Evolutionary conservation across 1,140 invertebrate species (phyloP), one percentile per base, ranked within the genome.

Genomic region (Coenobita brevimanus): DNA sequence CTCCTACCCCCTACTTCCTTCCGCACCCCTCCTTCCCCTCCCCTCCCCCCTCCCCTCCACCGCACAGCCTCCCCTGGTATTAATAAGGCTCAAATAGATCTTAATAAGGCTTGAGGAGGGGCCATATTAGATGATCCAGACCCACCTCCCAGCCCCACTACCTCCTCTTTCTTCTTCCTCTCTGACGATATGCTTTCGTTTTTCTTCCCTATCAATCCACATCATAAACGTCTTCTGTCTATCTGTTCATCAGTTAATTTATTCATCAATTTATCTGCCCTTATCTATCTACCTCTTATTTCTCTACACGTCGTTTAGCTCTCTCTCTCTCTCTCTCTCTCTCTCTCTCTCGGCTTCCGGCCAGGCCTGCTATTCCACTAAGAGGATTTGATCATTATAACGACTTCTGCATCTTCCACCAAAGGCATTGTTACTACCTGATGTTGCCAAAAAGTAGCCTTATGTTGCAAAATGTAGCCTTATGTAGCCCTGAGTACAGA

Each of bases 41-140:
- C n/a, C n/a, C n/a, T n/a, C n/a, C n/a, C n/a, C n/a, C n/a, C n/a
- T 67, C 62, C 62, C 62, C 0, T 2, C n/a, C 10, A 24, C 10
- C 62, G 62, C n/a, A 10, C 27, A 33, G 62, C 62, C 36, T 67
- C 62, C 24, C 2, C 4, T 15, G 46, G 62, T 3, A 67, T 27
- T 54, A 67, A 67, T 73, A 73, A 38, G 69, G 69, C 69, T 73
- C 36, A 73, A 73, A 38, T 73, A 73, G 69, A 1, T 73, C 69
- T 73, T 38, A 73, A 73, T 73, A 73, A 73, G 69, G 36, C 69
- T 73, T 73, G 69, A 73, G 27, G 36, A 73, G 69, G 15, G 15
- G n/a, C 27, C 24, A n/a, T n/a, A 73, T 38, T 33, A 73, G 27
- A 73, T 73, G 69, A 30, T 73, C 69, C 33, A 73, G 8, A n/a